Conservation (phyloP, 2,797 vertebrate species). For the Cynopterus sphinx region DNA sequence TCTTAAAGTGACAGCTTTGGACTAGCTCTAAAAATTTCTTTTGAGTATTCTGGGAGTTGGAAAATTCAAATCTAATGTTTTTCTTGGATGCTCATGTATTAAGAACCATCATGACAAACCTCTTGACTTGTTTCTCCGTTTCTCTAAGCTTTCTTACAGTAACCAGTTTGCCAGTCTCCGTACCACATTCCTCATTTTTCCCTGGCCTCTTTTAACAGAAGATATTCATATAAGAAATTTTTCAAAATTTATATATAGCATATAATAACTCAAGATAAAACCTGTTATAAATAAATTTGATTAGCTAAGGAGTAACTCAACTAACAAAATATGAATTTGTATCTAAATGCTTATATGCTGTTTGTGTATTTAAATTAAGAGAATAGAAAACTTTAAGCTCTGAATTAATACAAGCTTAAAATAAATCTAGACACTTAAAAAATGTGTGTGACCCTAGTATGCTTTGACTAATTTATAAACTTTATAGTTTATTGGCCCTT, state of each 20-base stretch:
- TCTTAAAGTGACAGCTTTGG: not conserved
- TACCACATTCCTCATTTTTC: not conserved
- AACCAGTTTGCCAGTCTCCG: not conserved
- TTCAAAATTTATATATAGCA: not conserved
- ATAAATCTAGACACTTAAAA: not conserved
- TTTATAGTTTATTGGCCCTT: not conserved
- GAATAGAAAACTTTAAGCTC: not conserved
- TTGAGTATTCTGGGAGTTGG: not conserved
- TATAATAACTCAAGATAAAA: slow-evolving; percentile 9
- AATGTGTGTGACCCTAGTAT: not conserved
- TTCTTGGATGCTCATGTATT: not conserved
- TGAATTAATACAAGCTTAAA: not conserved
- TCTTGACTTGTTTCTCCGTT: not conserved
- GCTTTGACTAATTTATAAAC: not conserved
- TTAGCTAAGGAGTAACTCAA: not conserved
- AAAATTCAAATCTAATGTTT: slow-evolving; percentile 32
- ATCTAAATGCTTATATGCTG: not conserved
- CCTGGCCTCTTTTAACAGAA: not conserved
- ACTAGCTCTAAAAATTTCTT: not conserved
- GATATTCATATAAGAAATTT: not conserved
- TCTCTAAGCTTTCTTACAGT: slow-evolving; percentile 23
- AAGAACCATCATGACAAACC: not conserved
- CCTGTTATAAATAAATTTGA: not conserved
- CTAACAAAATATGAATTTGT: not conserved
- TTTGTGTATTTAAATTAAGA: not conserved